Percentiles rank a stretch among this genome's conserved stretches.
Conservation (phyloP, 2,797 vertebrate genomes). For the Anguilla anguilla region DNA sequence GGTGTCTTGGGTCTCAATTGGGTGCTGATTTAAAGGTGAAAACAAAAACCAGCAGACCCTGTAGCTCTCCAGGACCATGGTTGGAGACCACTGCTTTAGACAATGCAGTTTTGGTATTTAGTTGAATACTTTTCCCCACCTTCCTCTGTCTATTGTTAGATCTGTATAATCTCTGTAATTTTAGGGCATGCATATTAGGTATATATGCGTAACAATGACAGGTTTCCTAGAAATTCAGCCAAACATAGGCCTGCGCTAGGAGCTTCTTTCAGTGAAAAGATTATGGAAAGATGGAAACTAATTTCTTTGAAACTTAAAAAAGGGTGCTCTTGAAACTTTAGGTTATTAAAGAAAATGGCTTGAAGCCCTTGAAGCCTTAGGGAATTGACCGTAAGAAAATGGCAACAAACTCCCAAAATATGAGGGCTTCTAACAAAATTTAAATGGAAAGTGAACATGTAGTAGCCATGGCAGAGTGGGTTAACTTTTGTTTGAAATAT, state of each 20-base stretch:
- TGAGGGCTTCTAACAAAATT: not conserved
- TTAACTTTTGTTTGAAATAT: not conserved
- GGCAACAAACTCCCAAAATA: not conserved
- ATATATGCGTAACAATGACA: not conserved
- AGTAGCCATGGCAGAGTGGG: not conserved
- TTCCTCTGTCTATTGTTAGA: not conserved
- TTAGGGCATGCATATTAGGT: not conserved
- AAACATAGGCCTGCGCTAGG: not conserved
- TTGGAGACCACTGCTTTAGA: too few relatives aligned
- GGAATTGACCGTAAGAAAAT: not conserved
- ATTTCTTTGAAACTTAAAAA: too few relatives aligned
- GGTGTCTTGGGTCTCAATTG: too few relatives aligned
- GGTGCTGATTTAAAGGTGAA: too few relatives aligned
- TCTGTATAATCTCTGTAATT: not conserved
- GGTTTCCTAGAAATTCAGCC: not conserved
- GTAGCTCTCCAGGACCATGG: too few relatives aligned
- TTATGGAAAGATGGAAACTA: too few relatives aligned
- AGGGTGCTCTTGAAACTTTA: not conserved
- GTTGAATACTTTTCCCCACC: too few relatives aligned
- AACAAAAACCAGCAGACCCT: too few relatives aligned
- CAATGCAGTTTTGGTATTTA: too few relatives aligned
- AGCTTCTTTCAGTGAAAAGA: not conserved
- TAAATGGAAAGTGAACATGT: not conserved
- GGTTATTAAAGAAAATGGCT: not conserved
- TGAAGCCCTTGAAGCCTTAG: not conserved